These are phyloP conservation scores for Oasisia sp. DNA, from an alignment of 2,888 invertebrate species.

Conservation along the genomic window DNA sequence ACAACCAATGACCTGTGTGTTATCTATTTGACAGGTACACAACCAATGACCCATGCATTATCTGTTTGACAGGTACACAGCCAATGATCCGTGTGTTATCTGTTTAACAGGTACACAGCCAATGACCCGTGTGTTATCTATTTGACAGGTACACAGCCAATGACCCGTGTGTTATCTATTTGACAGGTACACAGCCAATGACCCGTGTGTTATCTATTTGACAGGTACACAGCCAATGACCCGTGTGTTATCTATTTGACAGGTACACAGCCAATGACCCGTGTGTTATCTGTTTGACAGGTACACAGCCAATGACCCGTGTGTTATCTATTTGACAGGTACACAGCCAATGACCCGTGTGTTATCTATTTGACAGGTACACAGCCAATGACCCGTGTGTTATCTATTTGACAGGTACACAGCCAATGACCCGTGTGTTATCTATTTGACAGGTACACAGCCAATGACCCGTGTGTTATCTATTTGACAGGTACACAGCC, in stretches of 20 bases:
- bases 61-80: constrained; percentile 51
- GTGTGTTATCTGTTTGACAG: constrained; percentile 65
- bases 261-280: constrained; percentile 62
- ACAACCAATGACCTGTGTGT: constrained; percentile 67
- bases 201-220: neutral
- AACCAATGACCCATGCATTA: neutral
- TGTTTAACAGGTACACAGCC: constrained; percentile 44
- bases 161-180: constrained; percentile 68
- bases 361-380: neutral
- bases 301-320: neutral
- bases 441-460: constrained; percentile 55
- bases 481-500: constrained; percentile 58
- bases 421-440: constrained; percentile 66
- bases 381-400: neutral
- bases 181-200: neutral
- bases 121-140: constrained; percentile 64
- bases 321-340: constrained; percentile 50
- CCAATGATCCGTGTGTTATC: neutral
- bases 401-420: constrained; percentile 60
- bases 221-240: constrained; percentile 68
- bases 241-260: constrained; percentile 53
- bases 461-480: constrained; percentile 65
- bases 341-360: neutral
- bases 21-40: constrained; percentile 60
- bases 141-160: constrained; percentile 54